These are phyloP conservation scores for Smittia sp. DNA, from an alignment of 2,888 invertebrate species.

Conservation along the genomic window DNA sequence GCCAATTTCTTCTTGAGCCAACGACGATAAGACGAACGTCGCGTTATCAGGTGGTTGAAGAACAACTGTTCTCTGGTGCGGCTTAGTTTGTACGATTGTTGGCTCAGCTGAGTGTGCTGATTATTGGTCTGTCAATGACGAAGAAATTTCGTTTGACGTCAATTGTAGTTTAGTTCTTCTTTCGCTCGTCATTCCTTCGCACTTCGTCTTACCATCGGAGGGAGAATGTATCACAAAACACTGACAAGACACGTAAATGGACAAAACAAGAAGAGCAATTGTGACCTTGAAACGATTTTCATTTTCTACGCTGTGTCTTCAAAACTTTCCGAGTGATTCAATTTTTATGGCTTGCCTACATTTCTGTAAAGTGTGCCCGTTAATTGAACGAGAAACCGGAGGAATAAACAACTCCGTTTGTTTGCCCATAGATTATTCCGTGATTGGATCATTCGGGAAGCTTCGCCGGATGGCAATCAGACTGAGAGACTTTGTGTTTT, in stretches of 20 bases:
- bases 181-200: background rate
- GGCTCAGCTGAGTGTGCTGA: background rate
- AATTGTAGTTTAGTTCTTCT: slow-evolving; percentile 9
- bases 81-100: background rate
- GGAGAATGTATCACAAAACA: background rate
- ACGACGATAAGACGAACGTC: background rate
- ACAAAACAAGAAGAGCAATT: background rate
- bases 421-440: too few species aligned
- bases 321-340: too few species aligned
- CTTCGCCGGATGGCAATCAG: too few species aligned
- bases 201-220: background rate
- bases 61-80: background rate
- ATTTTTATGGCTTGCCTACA: too few species aligned
- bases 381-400: too few species aligned
- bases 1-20: too few species aligned
- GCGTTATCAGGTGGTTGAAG: background rate
- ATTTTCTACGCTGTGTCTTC: too few species aligned
- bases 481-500: too few species aligned
- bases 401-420: too few species aligned
- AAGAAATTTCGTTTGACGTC: slow-evolving; percentile 29
- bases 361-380: too few species aligned
- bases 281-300: slow-evolving; percentile 27
- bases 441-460: too few species aligned
- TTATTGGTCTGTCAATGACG: background rate
- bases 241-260: slow-evolving; percentile 4